Percentiles rank a stretch among this genome's conserved stretches.
These are phyloP conservation scores for Epinotia bilunana DNA, from an alignment of 2,888 invertebrate genomes.

Conservation along the genomic window DNA sequence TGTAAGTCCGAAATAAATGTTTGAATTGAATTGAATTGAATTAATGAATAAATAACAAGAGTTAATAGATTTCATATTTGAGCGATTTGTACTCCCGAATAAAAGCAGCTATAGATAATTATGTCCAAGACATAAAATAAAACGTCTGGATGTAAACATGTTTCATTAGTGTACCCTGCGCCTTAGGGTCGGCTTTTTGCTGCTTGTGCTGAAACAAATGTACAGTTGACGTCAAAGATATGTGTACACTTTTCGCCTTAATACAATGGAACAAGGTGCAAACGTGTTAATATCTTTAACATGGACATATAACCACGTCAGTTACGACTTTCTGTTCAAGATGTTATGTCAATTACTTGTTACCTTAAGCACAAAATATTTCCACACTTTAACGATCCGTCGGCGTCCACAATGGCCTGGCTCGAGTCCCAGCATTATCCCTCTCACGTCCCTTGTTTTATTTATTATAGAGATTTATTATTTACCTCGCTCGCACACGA, in stretches of 20 bases:
- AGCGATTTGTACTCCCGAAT: not conserved
- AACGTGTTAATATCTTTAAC: too few species aligned
- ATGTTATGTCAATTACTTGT: conserved; percentile 33
- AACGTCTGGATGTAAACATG: not conserved
- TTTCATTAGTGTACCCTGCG: not conserved
- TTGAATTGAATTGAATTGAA: too few species aligned
- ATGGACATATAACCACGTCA: not conserved
- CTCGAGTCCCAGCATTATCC: conserved; percentile 80
- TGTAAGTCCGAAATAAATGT: too few species aligned
- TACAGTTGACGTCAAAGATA: too few species aligned
- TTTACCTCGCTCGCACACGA: conserved; percentile 82
- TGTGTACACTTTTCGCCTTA: too few species aligned
- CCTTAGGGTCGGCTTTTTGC: not conserved
- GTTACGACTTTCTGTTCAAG: conserved; percentile 7
- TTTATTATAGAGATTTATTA: conserved; percentile 85
- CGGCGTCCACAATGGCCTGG: conserved; percentile 77
- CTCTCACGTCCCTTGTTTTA: conserved; percentile 83
- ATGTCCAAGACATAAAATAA: not conserved
- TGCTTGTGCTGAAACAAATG: too few species aligned
- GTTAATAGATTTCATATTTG: not conserved
- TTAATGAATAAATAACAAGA: too few species aligned
- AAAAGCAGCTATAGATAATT: not conserved
- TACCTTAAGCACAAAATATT: conserved; percentile 75
- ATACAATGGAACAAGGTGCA: too few species aligned
- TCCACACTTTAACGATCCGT: conserved; percentile 81